Base-by-base conservation (phyloP, 2,888 invertebrate species). In the Clepsis dumicolana region DNA sequence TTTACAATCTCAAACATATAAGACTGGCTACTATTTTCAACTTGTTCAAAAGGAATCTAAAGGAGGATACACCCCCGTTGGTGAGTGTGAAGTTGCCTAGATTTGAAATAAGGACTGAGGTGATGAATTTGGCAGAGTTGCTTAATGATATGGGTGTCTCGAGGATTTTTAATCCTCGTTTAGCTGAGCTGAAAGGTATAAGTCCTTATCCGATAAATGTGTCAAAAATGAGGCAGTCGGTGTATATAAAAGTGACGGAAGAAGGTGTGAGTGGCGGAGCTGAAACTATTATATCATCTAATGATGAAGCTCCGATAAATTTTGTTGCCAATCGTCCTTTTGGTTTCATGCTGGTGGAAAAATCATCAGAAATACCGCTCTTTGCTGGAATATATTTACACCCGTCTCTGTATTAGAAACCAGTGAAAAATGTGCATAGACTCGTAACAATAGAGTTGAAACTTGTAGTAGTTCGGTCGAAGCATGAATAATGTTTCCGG, bases 101-200 rank as follows among this genome's bases (percentile, higher is more conserved):
- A 48, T 90, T 91, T 67, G 81, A 77, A 71, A 80, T 86, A 4
- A 79, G 71, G 0, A 81, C 85, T 0, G 82, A 81, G 2, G 27
- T 87, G 1, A 82, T 83, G 4, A 89, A 86, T 68, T 73, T 90
- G 12, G 79, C 86, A 0, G 91, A 91, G 65, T 65, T 91, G 32
- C 24, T 91, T 0, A 75, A 74, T 41, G 91, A 91, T 77, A 88
- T 91, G 88, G 90, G 90, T 0, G 76, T 89, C 0, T 78, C 72
- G 41, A 83, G 80, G n/a, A 77, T 90, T n/a, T 91, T 91, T 70
- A 72, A 86, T 67, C 85, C 84, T 1, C 72, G 80, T 0, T 21
- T 73, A 14, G 85, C 89, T 1, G 81, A 90, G 24, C 77, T 91
- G 0, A 74, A 72, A 0, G 79, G 80, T 21, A 86, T 91, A 7